These are phyloP conservation scores for Pelosia muscerda DNA, from an alignment of 2,888 invertebrate species.

Conservation along the genomic window DNA sequence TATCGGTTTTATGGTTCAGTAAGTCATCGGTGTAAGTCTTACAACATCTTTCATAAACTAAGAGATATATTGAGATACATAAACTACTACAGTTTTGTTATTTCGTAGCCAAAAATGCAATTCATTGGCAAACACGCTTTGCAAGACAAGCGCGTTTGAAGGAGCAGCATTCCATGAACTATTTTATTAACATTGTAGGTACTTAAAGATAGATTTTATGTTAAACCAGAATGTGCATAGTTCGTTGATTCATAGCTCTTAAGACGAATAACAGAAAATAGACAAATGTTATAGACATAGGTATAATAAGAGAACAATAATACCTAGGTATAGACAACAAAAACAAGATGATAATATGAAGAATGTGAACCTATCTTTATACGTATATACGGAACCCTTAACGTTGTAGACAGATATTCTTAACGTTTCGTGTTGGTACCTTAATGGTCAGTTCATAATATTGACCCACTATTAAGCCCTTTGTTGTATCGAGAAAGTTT, in stretches of 20 bases:
- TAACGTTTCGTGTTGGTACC: conserved; percentile 59
- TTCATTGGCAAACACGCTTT: conserved; percentile 36
- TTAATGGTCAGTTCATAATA: conserved; percentile 62
- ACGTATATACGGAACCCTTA: conserved; percentile 39
- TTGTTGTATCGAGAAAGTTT: conserved; percentile 78
- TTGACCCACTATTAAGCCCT: conserved; percentile 63
- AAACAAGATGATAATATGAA: conserved; percentile 11
- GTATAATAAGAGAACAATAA: background rate
- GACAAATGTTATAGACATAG: conserved; percentile 16
- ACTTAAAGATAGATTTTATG: conserved; percentile 42
- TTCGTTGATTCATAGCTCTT: conserved; percentile 34
- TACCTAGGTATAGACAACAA: background rate
- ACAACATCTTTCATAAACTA: conserved; percentile 14
- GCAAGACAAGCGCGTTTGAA: conserved; percentile 35
- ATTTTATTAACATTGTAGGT: conserved; percentile 44
- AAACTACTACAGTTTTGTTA: conserved; percentile 16
- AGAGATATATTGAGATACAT: conserved; percentile 17
- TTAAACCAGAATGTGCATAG: conserved; percentile 30
- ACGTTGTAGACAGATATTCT: conserved; percentile 7
- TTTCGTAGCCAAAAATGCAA: conserved; percentile 32
- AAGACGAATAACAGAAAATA: conserved; percentile 16
- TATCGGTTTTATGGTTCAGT: conserved; percentile 48
- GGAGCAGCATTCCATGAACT: conserved; percentile 37
- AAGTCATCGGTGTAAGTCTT: conserved; percentile 18
- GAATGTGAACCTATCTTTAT: conserved; percentile 26